Base-by-base conservation (phyloP, 1,140 invertebrate genomes). In the Nasonia vitripennis region DNA sequence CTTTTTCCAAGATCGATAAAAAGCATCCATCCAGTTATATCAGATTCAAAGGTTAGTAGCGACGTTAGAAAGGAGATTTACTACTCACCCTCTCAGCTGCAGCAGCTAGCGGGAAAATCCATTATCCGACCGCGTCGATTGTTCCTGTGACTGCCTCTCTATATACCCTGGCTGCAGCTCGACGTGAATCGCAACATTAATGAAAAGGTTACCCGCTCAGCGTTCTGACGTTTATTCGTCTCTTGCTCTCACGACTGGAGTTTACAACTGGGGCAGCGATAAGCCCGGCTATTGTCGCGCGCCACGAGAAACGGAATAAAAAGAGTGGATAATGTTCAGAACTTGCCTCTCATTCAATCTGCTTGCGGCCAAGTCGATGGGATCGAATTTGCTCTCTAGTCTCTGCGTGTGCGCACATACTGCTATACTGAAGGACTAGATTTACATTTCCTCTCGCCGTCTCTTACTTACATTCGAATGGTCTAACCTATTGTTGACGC, bases 191-290 rank as follows among this genome's bases (percentile, higher is more conserved):
- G 34, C n/a, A 20, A 83, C 74, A 83, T 83, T 78, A 78, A 41
- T 68, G 74, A 70, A 83, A 83, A 75, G 81, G 34, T 68, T 83
- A 68, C 74, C 10, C 48, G 41, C 9, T 27, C 27, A 27, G 27
- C 27, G 27, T 27, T 27, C 20, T 9, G 34, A n/a, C 68, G 68
- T 48, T 71, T 45, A 51, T 41, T 48, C 23, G 27, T 71, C 68
- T 70, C 34, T 73, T 17, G 2, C 34, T 17, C 45, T 20, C 55
- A 7, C 55, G 2, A 62, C 55, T 62, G 17, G 55, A 62, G 55
- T 71, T 71, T 34, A 41, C 55, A 73, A 78, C 41, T 78, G 37
- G 67, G 75, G n/a, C 83, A 79, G n/a, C 83, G 67, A 71, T 78
- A 84, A 84, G 45, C 37, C n/a, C 23, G 11, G 23, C 68, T 74